phyloP scores from a whole-genome alignment of 2,797 vertebrate genomes.

The Malurus leucopterus region DNA sequence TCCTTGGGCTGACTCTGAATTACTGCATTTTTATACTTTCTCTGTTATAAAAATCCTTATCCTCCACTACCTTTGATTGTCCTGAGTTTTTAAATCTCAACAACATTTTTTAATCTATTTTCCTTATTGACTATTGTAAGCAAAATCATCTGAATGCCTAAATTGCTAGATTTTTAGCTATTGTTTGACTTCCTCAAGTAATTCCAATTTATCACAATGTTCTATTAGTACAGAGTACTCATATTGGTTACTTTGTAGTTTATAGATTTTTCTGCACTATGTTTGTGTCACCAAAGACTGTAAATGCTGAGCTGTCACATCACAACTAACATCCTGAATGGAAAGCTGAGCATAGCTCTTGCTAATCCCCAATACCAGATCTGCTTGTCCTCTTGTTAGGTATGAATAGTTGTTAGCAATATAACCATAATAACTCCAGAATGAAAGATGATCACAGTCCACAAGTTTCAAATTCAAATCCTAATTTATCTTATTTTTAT shows the following conservation, averaged over 20 bases:
- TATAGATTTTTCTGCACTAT: neutral
- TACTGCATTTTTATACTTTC: neutral
- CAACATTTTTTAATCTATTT: neutral
- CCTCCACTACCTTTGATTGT: neutral
- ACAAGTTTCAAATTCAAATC: neutral
- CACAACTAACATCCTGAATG: neutral
- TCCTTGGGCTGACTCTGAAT: neutral
- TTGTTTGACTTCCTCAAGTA: neutral
- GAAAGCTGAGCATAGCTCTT: neutral
- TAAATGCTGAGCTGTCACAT: neutral
- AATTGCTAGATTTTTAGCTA: neutral
- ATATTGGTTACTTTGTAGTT: neutral
- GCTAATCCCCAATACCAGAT: neutral
- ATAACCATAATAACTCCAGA: neutral
- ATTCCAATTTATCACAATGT: neutral
- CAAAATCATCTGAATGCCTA: neutral
- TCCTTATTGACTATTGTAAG: neutral
- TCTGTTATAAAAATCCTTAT: neutral
- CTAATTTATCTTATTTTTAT: neutral
- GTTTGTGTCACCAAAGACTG: neutral
- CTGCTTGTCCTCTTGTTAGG: neutral
- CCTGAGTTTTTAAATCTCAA: neutral
- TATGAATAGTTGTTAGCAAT: neutral
- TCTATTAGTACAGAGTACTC: neutral
- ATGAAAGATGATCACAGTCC: neutral